These are phyloP conservation scores for Sorex fumeus DNA, from an alignment of 2,113 vertebrate species.

Conservation along the genomic window DNA sequence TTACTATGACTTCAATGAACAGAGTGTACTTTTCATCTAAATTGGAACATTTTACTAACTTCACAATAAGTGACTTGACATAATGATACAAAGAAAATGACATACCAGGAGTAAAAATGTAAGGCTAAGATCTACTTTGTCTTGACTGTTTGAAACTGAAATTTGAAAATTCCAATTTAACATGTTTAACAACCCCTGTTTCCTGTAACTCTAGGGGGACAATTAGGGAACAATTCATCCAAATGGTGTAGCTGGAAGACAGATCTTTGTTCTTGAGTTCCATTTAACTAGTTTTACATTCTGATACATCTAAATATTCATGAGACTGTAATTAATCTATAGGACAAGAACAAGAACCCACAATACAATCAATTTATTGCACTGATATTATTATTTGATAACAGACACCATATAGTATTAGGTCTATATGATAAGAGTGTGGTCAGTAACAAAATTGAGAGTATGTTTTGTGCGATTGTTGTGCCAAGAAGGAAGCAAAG, in stretches of 20 bases:
- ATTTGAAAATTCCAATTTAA: slow-evolving; percentile 37
- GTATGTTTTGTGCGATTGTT: not conserved
- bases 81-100: slow-evolving; percentile 13
- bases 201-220: not conserved
- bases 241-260: not conserved
- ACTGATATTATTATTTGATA: not conserved
- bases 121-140: not conserved
- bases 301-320: slow-evolving; percentile 36
- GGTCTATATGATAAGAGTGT: not conserved
- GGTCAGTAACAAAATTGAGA: not conserved
- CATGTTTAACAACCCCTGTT: slow-evolving; percentile 5
- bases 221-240: not conserved
- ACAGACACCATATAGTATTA: too few relatives aligned
- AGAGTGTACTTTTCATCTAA: slow-evolving; percentile 67
- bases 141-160: not conserved
- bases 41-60: slow-evolving; percentile 59
- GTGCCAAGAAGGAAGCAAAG: not conserved
- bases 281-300: slow-evolving; percentile 36
- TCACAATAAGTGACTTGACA: slow-evolving; percentile 49
- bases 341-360: slow-evolving; percentile 20
- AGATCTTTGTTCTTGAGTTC: not conserved
- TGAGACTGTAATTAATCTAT: not conserved
- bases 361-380: not conserved
- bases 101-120: not conserved
- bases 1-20: slow-evolving; percentile 55